Evolutionary conservation across 2,888 invertebrate species (phyloP).

Genomic region (Clanis bilineata): DNA sequence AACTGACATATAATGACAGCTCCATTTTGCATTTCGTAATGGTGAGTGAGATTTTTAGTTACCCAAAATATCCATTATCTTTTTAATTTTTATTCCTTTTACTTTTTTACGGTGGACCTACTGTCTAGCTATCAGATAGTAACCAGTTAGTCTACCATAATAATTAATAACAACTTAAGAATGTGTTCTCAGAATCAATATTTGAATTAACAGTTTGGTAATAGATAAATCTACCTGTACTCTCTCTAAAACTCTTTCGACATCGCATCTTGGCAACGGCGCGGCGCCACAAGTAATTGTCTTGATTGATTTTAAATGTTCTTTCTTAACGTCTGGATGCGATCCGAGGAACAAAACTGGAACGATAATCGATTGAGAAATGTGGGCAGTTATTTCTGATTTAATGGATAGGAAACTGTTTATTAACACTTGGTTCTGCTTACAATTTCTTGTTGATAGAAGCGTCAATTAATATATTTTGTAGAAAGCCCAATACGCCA

Average conservation of each 20-base stretch:
- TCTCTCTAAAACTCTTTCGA: slow-evolving; percentile 74
- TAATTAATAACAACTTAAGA: no score
- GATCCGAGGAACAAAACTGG: slow-evolving; percentile 86
- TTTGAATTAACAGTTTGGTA: neutral
- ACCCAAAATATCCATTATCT: no score
- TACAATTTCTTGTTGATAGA: neutral
- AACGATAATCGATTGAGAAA: neutral
- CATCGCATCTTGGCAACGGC: slow-evolving; percentile 83
- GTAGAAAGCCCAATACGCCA: no score
- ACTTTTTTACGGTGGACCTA: no score
- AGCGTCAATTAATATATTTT: no score
- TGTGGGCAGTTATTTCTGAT: neutral
- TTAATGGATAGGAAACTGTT: neutral
- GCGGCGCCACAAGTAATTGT: slow-evolving; percentile 85
- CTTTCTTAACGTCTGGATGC: slow-evolving; percentile 80
- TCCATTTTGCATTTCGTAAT: no score
- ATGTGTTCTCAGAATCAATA: no score
- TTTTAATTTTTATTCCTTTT: no score
- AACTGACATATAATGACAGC: no score
- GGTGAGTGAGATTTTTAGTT: no score
- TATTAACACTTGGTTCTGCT: neutral
- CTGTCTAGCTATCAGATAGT: no score
- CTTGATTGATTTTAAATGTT: slow-evolving; percentile 80
- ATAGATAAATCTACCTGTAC: slow-evolving; percentile 43
- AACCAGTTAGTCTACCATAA: no score